Percentiles rank a stretch among this genome's conserved stretches.
phyloP scores from a whole-genome alignment of 2,797 vertebrate genomes.

The Jordanella pulchra region DNA sequence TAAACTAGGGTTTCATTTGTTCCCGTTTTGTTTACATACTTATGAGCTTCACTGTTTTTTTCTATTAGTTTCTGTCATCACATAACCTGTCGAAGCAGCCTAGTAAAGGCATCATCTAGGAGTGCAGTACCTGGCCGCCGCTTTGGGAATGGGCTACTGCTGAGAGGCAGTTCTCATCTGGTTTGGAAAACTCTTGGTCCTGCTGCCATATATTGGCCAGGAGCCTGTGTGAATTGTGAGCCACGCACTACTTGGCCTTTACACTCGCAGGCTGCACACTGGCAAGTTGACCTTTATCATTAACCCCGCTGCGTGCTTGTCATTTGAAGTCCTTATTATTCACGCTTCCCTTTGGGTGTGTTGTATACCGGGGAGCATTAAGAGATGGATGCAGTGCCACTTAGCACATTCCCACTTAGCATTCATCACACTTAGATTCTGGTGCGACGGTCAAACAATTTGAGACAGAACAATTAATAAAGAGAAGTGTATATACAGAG shows the following conservation, averaged over 20 bases:
- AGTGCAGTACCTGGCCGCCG: slow-evolving; percentile 44
- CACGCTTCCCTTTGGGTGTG: slow-evolving; percentile 67
- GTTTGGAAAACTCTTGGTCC: slow-evolving; percentile 45
- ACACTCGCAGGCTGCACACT: slow-evolving; percentile 75
- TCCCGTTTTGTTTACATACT: slow-evolving; percentile 61
- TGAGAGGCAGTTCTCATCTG: slow-evolving; percentile 45
- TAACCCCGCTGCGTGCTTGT: slow-evolving; percentile 81
- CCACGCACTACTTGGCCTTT: slow-evolving; percentile 80
- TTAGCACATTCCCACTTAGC: slow-evolving; percentile 46
- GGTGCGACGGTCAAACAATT: slow-evolving; percentile 18
- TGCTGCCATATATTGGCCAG: slow-evolving; percentile 65
- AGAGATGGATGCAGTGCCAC: slow-evolving; percentile 43
- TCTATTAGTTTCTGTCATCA: slow-evolving; percentile 63
- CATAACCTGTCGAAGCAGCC: slow-evolving; percentile 48
- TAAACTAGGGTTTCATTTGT: slow-evolving; percentile 47
- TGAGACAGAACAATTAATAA: background rate
- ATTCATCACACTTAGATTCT: slow-evolving; percentile 41
- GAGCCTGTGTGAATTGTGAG: slow-evolving; percentile 74
- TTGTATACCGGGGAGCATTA: slow-evolving; percentile 50
- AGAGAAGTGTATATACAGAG: background rate
- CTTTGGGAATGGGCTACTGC: slow-evolving; percentile 41
- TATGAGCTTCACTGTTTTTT: slow-evolving; percentile 51
- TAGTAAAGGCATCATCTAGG: slow-evolving; percentile 62
- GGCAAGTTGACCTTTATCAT: slow-evolving; percentile 83
- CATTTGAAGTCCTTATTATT: slow-evolving; percentile 84